Evolutionary conservation across 2,797 vertebrate species (phyloP), one percentile per base, ranked within the genome.

Genomic region (Valencia hispanica): DNA sequence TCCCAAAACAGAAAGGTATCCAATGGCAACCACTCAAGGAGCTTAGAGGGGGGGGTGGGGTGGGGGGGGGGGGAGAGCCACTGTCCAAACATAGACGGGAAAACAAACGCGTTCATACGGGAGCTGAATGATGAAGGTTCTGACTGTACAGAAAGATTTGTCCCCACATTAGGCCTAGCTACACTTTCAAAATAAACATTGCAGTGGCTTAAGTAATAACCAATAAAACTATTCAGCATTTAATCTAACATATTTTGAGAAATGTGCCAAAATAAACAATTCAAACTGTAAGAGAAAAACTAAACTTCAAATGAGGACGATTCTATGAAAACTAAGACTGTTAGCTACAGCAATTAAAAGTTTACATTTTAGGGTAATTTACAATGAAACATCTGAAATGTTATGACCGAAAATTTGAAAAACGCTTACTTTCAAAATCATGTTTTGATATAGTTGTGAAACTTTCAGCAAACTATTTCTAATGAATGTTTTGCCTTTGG

Each of bases 1-100:
- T 90, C 90, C 87, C 84, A 82, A 92, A 93, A 93, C 91, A 93
- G 71, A 59, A n/a, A 84, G 80, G 87, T 88, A 83, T 92, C 91
- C 87, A 87, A 79, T 86, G 81, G 92, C 86, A 88, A 91, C 87
- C 89, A 84, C 80, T 84, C 81, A 68, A 85, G 80, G 76, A 75
- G 78, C 74, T 72, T 69, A 32, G n/a, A 5, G 5, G n/a, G 45
- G n/a, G 4, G 14, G n/a, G 7, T 0, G 55, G 55, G 12, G 27
- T 4, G 27, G n/a, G n/a, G 10, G 45, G 5, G 18, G 68, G 75
- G 69, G 82, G 73, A 85, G 72, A 84, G 45, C 30, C 77, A 57
- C 57, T 30, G 59, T 76, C 77, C 86, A 90, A 87, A 86, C 83
- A 90, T 79, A 84, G 84, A 86, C 68, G 73, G 34, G 59, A 47